Evolutionary conservation across 37 sponge, comb jelly and placozoan species (phyloP), one percentile per base, ranked within the genome.

Genomic region (Beroe forskalii): DNA sequence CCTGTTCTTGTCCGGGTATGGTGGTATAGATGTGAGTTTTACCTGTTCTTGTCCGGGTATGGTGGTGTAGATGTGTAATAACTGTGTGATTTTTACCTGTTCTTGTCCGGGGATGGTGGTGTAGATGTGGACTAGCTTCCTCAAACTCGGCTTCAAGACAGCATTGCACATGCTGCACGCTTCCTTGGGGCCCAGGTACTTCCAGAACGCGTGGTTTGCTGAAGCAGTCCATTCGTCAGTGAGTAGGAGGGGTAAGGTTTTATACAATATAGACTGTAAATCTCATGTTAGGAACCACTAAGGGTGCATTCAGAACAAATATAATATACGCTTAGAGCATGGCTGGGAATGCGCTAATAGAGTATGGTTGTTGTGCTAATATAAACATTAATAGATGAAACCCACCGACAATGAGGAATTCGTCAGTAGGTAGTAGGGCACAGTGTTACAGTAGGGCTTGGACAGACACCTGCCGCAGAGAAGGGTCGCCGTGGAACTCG

Each of bases 71-170:
- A n/a, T n/a, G n/a, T n/a, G n/a, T n/a, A n/a, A n/a, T n/a, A n/a
- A n/a, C n/a, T n/a, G n/a, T n/a, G n/a, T n/a, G n/a, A n/a, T n/a
- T n/a, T n/a, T 8, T 64, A 80, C 86, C 44, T 80, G 55, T 33
- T 38, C 55, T 80, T 80, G 38, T 24, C 48, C 40, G 17, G 86
- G 86, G n/a, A 80, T 32, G 9, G 86, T 80, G 3, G 86, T 80
- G 42, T 33, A 80, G 86, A 80, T 43, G 86, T 80, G 86, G 14
- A 80, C n/a, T 1, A 80, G 86, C 35, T 80, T 80, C 48, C 86
- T 23, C 28, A 80, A 48, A 43, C 86, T 80, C 0, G 86, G 86
- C 14, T 20, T 17, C 44, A 80, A 25, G 12, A 80, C 9, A 20
- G 86, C 19, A 3, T 41, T 44, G 55, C 86, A 80, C 86, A 80